Evolutionary conservation across 1,140 invertebrate species (phyloP), one percentile per base, ranked within the genome.

Genomic region (Coboldia fuscipes): DNA sequence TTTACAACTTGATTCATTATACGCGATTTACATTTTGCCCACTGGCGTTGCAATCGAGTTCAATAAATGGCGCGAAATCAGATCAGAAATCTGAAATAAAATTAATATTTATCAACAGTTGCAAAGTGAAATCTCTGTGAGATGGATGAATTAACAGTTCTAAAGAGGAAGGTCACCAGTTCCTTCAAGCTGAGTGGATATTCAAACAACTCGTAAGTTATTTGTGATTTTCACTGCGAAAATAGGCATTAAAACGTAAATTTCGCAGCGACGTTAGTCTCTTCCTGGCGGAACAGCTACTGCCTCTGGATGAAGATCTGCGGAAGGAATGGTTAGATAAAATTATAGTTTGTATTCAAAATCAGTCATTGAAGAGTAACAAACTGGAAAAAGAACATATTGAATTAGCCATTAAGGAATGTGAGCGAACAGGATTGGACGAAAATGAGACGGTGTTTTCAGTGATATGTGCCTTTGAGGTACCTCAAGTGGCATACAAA

Each of bases 401-500:
- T 42, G 73, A 82, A 54, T 46, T 64, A 40, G 82, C 81, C 12
- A 70, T 81, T 29, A 70, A 68, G 59, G 70, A 76, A 52, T 75
- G 73, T 42, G 71, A 75, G 30, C 61, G 66, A 20, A 65, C 66
- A 38, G 69, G 75, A 9, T 58, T 73, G 20, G 75, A 83, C 47
- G 72, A 80, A 34, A 65, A 70, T 26, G 82, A 84, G 51, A 73
- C 79, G 5, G 50, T 84, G 2, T 68, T 92, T 14, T 72, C 66
- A 50, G 68, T 90, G 0, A 85, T 92, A 35, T 67, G 75, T 58
- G 75, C 74, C 0, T 85, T 80, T 50, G 68, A 71, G 27, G 66
- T 86, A 17, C 85, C 85, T 3, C 75, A 75, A 55, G 66, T 78
- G 35, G 55, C 58, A n/a, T 90, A 82, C 48, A 70, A 77, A 42